These are phyloP conservation scores for Odocoileus hemionus DNA, from an alignment of 2,113 vertebrate species.

Conservation along the genomic window DNA sequence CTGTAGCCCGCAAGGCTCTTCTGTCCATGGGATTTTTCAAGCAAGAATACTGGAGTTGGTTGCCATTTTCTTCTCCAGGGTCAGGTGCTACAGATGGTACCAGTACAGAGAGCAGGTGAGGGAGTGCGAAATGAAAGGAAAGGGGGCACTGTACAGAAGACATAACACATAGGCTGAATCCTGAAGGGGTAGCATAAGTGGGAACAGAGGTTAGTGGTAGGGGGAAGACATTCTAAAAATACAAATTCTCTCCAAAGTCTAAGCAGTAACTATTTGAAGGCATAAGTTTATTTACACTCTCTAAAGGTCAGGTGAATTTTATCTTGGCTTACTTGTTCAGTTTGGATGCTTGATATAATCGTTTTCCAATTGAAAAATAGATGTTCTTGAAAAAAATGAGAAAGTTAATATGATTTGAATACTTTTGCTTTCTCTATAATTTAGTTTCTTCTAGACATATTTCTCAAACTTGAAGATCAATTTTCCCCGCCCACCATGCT, in stretches of 20 bases:
- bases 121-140: neutral
- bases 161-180: neutral
- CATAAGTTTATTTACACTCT: neutral
- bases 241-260: neutral
- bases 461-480: neutral
- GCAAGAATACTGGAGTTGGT: neutral
- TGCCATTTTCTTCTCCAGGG: neutral
- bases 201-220: accelerated
- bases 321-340: neutral
- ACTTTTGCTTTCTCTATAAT: neutral
- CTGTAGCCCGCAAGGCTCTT: neutral
- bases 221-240: neutral
- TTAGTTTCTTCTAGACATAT: neutral
- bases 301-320: neutral
- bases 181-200: neutral
- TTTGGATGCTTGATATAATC: neutral
- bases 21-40: neutral
- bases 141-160: neutral
- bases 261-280: neutral
- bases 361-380: neutral
- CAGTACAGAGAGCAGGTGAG: neutral
- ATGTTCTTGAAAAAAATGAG: neutral
- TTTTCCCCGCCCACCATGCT: neutral
- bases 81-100: neutral
- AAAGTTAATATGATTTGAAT: neutral